These are phyloP conservation scores for Ceratotherium simum DNA, from an alignment of 2,113 vertebrate species.

Conservation along the genomic window DNA sequence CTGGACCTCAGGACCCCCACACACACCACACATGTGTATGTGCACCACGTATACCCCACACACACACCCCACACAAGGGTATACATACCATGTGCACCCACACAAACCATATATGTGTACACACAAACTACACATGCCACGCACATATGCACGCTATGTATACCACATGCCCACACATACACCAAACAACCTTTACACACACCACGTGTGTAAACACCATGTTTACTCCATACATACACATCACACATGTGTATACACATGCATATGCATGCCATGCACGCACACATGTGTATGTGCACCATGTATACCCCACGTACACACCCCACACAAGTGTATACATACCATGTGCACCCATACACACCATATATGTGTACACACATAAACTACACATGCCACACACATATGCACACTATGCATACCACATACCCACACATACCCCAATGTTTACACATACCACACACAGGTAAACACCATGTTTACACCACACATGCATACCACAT, in stretches of 20 bases:
- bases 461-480: neutral
- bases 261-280: neutral
- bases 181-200: neutral
- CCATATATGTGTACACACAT: too few species aligned
- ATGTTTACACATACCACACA: too few species aligned
- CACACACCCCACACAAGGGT: neutral
- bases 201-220: neutral
- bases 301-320: neutral
- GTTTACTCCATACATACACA: neutral
- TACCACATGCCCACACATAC: neutral
- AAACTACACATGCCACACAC: neutral
- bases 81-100: neutral
- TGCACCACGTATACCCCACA: neutral
- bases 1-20: neutral
- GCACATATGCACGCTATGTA: neutral
- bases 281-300: neutral
- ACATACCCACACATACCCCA: neutral
- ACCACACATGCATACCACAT: neutral
- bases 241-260: neutral
- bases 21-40: neutral
- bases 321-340: neutral
- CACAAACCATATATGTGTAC: neutral
- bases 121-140: neutral
- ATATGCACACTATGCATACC: neutral
- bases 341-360: neutral